Percentiles rank a stretch among this genome's conserved stretches.
Conservation (phyloP, 1,140 invertebrate genomes). For the Chelonus insularis region DNA sequence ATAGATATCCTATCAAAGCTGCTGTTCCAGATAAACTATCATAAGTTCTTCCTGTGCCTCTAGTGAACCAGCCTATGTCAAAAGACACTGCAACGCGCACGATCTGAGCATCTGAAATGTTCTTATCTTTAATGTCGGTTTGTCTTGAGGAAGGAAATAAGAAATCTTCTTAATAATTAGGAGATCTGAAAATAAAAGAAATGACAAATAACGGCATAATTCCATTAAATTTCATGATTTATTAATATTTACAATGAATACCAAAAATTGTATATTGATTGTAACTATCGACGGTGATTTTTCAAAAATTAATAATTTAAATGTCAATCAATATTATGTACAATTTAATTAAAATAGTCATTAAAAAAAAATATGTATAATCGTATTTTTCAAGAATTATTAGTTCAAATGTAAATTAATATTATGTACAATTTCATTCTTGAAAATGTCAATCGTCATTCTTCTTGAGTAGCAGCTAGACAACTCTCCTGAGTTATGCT, state of each 20-base stretch:
- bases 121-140: slow-evolving; percentile 11
- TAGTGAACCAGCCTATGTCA: slow-evolving; percentile 32
- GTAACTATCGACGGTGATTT: neutral
- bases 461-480: slow-evolving; percentile 20
- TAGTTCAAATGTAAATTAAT: slow-evolving; percentile 1
- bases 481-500: slow-evolving; percentile 27
- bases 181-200: slow-evolving; percentile 6
- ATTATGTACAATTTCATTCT: neutral
- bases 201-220: neutral
- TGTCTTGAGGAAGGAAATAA: slow-evolving; percentile 12
- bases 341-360: too few relatives aligned
- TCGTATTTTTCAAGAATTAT: neutral
- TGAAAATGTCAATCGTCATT: slow-evolving; percentile 14
- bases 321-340: too few relatives aligned
- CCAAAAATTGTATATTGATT: slow-evolving; percentile 3
- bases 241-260: slow-evolving; percentile 3
- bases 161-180: slow-evolving; percentile 17
- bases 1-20: slow-evolving; percentile 31
- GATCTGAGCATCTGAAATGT: slow-evolving; percentile 7
- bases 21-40: slow-evolving; percentile 33
- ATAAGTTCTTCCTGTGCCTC: slow-evolving; percentile 32
- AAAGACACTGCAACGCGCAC: slow-evolving; percentile 31
- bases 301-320: too few relatives aligned
- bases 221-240: slow-evolving; percentile 1
- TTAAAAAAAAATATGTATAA: neutral